Evolutionary conservation across 2,888 invertebrate genomes (phyloP), one percentile per base, ranked within the genome.

Genomic region (Tupiocoris notatus): DNA sequence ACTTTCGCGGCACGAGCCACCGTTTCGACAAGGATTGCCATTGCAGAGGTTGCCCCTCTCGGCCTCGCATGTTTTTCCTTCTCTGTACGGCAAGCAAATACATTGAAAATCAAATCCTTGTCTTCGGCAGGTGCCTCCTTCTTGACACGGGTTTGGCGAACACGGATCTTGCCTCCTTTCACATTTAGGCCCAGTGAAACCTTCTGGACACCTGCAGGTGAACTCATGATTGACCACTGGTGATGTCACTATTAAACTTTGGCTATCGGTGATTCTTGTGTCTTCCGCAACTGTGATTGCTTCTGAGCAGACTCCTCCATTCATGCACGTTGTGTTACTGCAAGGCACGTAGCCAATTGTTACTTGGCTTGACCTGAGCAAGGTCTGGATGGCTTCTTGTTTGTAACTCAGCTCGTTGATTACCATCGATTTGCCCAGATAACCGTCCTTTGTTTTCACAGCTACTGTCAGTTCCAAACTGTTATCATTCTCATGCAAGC

Each of bases 161-260:
- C 96, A 95, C 0, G 97, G 97, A 85, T 96, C 95, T 85, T 94
- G 94, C 6, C 93, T 88, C 81, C 91, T 91, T 82, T 93, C 92
- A 84, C 96, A 96, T 77, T 90, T 89, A 0, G 87, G 86, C 0
- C 96, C 96, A 16, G 91, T 92, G 82, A 92, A 96, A 61, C 94
- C 94, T 79, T 92, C 92, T 0, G 89, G 88, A 82, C 96, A 96
- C 79, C 90, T 89, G 83, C 96, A 96, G 1, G 86, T 87, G 83
- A 91, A 92, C 79, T 92, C 91, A 82, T 94, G 92, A 7, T 88
- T 86, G 0, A 96, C 89, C 59, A 89, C 84, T 0, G 96, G 95
- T 0, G 94, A 92, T 20, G 95, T 93, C 64, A 96, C 88, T 39
- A 96, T 90, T 17, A 96, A 85, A 20, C 89, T 88, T 62, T 91